Conservation (phyloP, 2,888 invertebrate genomes). For the Rhagium mordax region DNA sequence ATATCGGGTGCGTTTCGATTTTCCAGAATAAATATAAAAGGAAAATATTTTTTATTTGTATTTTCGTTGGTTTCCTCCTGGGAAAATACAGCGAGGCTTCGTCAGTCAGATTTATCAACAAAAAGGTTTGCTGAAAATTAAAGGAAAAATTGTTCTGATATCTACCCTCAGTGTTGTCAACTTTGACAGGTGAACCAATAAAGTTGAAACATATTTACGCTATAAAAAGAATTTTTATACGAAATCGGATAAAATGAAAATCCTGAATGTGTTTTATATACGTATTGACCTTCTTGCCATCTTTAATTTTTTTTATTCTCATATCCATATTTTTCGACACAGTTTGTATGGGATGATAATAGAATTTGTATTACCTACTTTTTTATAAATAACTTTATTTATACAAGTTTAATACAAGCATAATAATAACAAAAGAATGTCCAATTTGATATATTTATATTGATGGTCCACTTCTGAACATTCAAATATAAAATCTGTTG, state of each 20-base stretch:
- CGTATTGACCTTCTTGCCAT: too few species aligned
- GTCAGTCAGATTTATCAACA: not conserved
- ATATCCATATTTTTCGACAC: too few species aligned
- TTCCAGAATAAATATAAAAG: not conserved
- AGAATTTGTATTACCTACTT: too few species aligned
- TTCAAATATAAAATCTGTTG: too few species aligned
- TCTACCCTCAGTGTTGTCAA: not conserved
- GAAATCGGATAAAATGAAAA: not conserved
- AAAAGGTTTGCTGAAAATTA: not conserved
- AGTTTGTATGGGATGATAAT: not conserved
- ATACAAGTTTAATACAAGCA: too few species aligned
- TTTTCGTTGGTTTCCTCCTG: not conserved
- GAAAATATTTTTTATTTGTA: not conserved
- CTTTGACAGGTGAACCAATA: not conserved
- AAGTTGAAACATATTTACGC: not conserved
- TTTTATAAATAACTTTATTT: too few species aligned
- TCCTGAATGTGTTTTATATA: too few species aligned
- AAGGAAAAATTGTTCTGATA: not conserved
- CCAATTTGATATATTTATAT: too few species aligned
- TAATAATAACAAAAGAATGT: too few species aligned
- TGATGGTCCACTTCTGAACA: too few species aligned
- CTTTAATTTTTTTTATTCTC: not conserved
- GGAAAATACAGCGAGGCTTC: not conserved
- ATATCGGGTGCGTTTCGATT: not conserved
- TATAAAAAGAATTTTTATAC: not conserved